Conservation (phyloP, 2,113 vertebrate species). For the Ascaphus truei region DNA sequence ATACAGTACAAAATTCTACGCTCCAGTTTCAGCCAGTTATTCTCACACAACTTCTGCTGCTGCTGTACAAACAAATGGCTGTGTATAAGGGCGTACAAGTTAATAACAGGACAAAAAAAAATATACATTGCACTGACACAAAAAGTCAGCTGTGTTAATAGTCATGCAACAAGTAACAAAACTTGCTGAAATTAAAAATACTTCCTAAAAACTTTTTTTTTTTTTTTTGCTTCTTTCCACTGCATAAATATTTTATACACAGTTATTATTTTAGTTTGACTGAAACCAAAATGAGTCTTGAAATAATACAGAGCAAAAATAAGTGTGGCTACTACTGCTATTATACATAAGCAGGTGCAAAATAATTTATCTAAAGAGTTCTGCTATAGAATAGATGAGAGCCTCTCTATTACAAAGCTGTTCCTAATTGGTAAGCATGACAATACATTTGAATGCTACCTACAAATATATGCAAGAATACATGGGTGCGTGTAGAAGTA, state of each 20-base stretch:
- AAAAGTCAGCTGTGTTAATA: constrained; percentile 98
- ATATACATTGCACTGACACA: constrained; percentile 98
- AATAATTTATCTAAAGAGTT: constrained; percentile 79
- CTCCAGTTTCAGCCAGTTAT: constrained; percentile 74
- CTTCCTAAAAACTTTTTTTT: constrained; percentile 82
- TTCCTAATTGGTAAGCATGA: constrained; percentile 58
- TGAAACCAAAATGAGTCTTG: constrained; percentile 75
- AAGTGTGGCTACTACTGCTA: constrained; percentile 71
- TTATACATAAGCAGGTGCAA: constrained; percentile 91
- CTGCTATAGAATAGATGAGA: constrained; percentile 58
- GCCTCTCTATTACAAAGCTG: constrained; percentile 53
- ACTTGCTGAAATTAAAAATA: constrained; percentile 97
- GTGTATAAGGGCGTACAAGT: constrained; percentile 75
- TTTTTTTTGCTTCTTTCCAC: constrained; percentile 50
- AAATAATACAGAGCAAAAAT: constrained; percentile 81
- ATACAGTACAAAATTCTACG: constrained; percentile 88
- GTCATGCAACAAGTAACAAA: constrained; percentile 98
- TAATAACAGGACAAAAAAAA: constrained; percentile 82
- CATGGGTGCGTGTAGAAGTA: constrained; percentile 38
- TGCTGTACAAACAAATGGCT: constrained; percentile 83
- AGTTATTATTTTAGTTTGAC: constrained; percentile 65
- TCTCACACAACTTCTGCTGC: constrained; percentile 70
- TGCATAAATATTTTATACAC: constrained; percentile 99
- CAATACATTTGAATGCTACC: constrained; percentile 67
- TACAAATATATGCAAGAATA: constrained; percentile 60